phyloP scores from a whole-genome alignment of 2,888 invertebrate genomes.

The Eupeodes luniger region DNA sequence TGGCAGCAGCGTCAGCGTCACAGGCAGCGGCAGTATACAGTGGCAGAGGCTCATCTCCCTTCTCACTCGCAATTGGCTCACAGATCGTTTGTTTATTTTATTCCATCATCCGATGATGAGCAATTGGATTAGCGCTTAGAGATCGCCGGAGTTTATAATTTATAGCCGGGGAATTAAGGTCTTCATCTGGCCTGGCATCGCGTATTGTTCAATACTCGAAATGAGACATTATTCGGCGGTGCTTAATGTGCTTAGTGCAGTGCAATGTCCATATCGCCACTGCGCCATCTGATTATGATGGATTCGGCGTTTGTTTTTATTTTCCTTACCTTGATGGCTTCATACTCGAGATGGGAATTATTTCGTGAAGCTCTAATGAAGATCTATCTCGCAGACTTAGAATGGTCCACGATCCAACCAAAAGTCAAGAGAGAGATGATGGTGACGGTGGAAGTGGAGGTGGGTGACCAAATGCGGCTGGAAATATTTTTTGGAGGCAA shows the following conservation, averaged over 20 bases:
- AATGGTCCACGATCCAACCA: slow-evolving; percentile 1
- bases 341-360: slow-evolving; percentile 52
- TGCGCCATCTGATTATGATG: slow-evolving; percentile 68
- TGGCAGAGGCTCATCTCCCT: background rate
- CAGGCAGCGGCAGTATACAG: too few relatives aligned
- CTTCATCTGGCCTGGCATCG: slow-evolving; percentile 67
- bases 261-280: slow-evolving; percentile 51
- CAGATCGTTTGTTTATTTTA: slow-evolving; percentile 73
- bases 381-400: slow-evolving; percentile 12
- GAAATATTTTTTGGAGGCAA: slow-evolving; percentile 46
- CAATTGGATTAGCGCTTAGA: slow-evolving; percentile 75
- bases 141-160: slow-evolving; percentile 70
- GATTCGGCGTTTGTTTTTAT: slow-evolving; percentile 51
- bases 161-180: slow-evolving; percentile 71
- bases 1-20: background rate
- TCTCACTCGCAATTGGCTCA: slow-evolving; percentile 21
- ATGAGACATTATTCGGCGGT: slow-evolving; percentile 65
- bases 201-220: slow-evolving; percentile 67
- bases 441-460: too few relatives aligned
- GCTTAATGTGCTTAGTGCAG: slow-evolving; percentile 17
- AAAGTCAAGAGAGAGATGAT: background rate
- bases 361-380: slow-evolving; percentile 72
- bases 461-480: slow-evolving; percentile 14
- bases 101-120: slow-evolving; percentile 75
- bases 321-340: slow-evolving; percentile 23